Evolutionary conservation across 2,888 invertebrate species (phyloP).

Genomic region (Choreutis nemorana): DNA sequence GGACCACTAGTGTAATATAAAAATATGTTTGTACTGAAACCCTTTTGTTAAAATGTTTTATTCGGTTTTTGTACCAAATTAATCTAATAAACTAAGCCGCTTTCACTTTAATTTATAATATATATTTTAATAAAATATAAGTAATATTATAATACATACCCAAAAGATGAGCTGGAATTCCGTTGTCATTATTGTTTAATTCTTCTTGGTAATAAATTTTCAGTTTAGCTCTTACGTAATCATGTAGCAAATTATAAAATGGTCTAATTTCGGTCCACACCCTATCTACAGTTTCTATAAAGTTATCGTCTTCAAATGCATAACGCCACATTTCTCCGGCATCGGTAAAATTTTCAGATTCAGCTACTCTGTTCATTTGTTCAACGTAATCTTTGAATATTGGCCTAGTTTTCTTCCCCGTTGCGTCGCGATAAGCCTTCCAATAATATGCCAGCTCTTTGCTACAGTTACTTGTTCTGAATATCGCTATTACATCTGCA

Average conservation of each 20-base stretch:
- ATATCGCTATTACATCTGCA: constrained; percentile 45
- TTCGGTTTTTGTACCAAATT: no score
- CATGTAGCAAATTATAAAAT: constrained; percentile 70
- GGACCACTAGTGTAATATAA: no score
- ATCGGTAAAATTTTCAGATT: constrained; percentile 54
- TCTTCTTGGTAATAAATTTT: constrained; percentile 53
- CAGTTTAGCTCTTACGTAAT: constrained; percentile 68
- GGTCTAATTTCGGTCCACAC: constrained; percentile 70
- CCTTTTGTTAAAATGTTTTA: no score
- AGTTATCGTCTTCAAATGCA: constrained; percentile 46
- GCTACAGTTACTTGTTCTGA: constrained; percentile 62
- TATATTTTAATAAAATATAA: no score
- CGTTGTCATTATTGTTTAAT: constrained; percentile 42
- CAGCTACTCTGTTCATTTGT: constrained; percentile 69
- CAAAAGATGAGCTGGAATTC: constrained; percentile 74
- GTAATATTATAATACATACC: no score
- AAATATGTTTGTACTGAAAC: no score
- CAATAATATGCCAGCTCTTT: constrained; percentile 70
- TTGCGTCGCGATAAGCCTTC: constrained; percentile 70
- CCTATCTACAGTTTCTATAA: constrained; percentile 42
- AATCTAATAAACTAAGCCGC: no score
- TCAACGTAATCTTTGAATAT: constrained; percentile 68
- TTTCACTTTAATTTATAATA: no score
- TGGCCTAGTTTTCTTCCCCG: constrained; percentile 68
- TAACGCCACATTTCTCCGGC: constrained; percentile 57